A percentile compares a stretch with the other conserved stretches of the same genome.
phyloP scores from a whole-genome alignment of 2,797 vertebrate genomes.

The Sparidentex hasta region DNA sequence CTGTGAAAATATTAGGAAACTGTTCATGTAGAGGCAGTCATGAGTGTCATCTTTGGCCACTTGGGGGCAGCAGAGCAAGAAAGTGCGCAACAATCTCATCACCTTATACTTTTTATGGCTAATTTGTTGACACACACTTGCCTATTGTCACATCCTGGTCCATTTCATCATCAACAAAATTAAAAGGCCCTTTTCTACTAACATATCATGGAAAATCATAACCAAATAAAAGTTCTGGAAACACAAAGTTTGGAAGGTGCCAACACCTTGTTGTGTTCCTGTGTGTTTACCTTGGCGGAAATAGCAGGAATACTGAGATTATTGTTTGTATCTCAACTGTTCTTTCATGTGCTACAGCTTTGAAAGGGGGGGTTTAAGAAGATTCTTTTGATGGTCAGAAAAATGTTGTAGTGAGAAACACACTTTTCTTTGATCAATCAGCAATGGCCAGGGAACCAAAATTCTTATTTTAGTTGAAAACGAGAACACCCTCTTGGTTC shows the following conservation, averaged over 20 bases:
- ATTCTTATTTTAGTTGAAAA: neutral
- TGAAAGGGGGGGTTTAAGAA: neutral
- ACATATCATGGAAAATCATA: neutral
- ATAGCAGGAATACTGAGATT: neutral
- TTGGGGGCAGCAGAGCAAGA: slow-evolving; percentile 40
- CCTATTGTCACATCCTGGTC: neutral
- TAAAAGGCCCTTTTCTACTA: neutral
- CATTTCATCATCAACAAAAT: neutral
- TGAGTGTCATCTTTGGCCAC: slow-evolving; percentile 19
- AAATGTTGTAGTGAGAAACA: neutral
- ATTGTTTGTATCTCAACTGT: neutral
- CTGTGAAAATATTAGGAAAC: neutral
- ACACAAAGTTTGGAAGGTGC: no score
- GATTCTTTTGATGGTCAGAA: neutral
- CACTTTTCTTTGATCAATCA: neutral
- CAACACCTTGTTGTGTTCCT: neutral
- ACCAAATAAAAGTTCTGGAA: neutral
- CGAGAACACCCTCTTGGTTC: no score
- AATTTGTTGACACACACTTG: neutral
- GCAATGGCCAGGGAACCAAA: neutral
- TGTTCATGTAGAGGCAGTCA: neutral
- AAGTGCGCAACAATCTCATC: neutral
- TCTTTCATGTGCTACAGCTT: neutral
- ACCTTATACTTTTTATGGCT: neutral
- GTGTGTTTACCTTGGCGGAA: neutral